Conservation (phyloP, 1,140 invertebrate genomes). For the Trialeurodes vaporariorum region DNA sequence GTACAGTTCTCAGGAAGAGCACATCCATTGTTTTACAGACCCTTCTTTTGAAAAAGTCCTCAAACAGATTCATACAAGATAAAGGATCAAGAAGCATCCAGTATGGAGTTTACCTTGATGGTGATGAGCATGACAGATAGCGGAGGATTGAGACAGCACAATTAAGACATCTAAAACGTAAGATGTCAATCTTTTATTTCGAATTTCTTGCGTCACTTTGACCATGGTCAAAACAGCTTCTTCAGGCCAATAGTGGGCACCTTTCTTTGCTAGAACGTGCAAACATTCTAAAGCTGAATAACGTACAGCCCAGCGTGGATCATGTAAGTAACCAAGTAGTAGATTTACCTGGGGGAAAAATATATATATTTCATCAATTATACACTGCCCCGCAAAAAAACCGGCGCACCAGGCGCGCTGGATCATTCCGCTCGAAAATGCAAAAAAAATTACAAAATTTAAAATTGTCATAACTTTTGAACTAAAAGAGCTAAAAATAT, state of each 20-base stretch:
- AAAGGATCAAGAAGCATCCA: not conserved
- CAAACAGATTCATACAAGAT: constrained; percentile 10
- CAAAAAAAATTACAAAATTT: too few relatives aligned
- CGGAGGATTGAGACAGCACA: constrained; percentile 42
- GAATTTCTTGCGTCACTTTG: constrained; percentile 36
- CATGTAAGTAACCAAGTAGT: constrained; percentile 44
- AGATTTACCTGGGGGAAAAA: constrained; percentile 48
- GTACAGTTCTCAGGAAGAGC: too few relatives aligned
- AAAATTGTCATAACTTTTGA: too few relatives aligned
- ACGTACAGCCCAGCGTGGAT: constrained; percentile 58
- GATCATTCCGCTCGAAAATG: too few relatives aligned
- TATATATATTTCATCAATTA: too few relatives aligned
- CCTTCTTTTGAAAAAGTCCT: too few relatives aligned
- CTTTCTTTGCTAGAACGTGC: constrained; percentile 55
- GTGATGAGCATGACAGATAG: constrained; percentile 40
- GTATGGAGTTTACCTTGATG: constrained; percentile 26
- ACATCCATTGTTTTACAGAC: too few relatives aligned
- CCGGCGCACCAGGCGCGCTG: too few relatives aligned
- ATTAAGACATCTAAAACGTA: constrained; percentile 38
- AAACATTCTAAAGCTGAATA: constrained; percentile 60
- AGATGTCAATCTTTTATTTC: constrained; percentile 30
- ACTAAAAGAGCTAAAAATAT: too few relatives aligned
- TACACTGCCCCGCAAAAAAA: too few relatives aligned
- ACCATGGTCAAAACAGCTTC: constrained; percentile 52
- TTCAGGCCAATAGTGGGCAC: constrained; percentile 70